Evolutionary conservation across 2,888 invertebrate genomes (phyloP), one percentile per base, ranked within the genome.

Genomic region (Phrixothrix hirtus): DNA sequence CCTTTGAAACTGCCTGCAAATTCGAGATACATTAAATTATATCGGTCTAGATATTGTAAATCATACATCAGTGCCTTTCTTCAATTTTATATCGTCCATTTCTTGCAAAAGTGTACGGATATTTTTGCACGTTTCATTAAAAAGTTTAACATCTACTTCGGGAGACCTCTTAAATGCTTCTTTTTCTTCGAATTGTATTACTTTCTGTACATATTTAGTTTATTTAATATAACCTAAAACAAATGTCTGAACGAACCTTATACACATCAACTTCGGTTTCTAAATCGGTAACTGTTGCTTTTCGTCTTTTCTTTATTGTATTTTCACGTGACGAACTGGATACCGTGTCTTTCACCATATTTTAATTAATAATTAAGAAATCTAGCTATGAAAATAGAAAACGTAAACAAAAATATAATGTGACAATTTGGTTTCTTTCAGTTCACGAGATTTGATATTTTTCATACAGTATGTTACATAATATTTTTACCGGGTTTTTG

Each of bases 181-280:
- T 15, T 83, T 79, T 70, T 90, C 90, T 73, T 92, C 92, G 65
- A 83, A 84, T 52, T 81, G 81, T 21, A 86, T 83, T 15, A 86
- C 85, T 69, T 81, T 82, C 88, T 88, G 69, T 41, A 72, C 74
- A 53, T 35, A 5, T 17, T 12, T 14, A 15, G 2, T 12, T 17
- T 5, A 10, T 27, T 35, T 56, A 55, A 37, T 12, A 36, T 29
- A 35, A 35, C 29, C 12, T 31, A 37, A 38, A 42, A 47, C 3
- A 21, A 17, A 7, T 34, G 11, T 6, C 21, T 6, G 6, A 36
- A 38, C 65, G 73, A 75, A 84, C 84, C 79, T 83, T 82, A 66
- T 84, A 84, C 51, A 84, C 75, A 73, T 85, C 84, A 9, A 72
- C 75, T 45, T 81, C 81, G 1, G 67, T 61, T 64, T 78, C 79